Evolutionary conservation across 2,888 invertebrate genomes (phyloP), one percentile per base, ranked within the genome.

Genomic region (Apomyelois bistriatella): DNA sequence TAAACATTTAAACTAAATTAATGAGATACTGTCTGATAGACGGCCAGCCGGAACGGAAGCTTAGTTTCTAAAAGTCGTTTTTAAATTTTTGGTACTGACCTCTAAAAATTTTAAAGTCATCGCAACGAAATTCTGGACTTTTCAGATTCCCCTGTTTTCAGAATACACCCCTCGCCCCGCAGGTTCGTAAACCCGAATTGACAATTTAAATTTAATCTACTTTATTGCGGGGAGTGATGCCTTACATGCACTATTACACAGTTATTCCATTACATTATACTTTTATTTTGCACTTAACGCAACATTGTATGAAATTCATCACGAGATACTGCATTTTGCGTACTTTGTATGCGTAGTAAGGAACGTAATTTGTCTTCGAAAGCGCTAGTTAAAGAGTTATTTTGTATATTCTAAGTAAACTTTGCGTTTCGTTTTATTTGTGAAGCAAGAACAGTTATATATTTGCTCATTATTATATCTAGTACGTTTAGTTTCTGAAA

Each of bases 171-270:
- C 69, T 66, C 53, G 32, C 56, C 56, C 62, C 60, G 16, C 15
- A 4, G 13, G 72, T 67, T 84, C 85, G 82, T 86, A 85, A 85
- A 85, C 76, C 75, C 72, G 79, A 84, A 83, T 84, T 85, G 85
- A 72, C 85, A 85, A 85, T 86, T 85, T 84, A 82, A 83, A 86
- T 86, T 85, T 85, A 85, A 86, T 86, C 83, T 79, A 78, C 80
- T 85, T 85, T 84, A 85, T 78, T 76, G 74, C 62, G 65, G 48
- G 68, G 66, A 68, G 74, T 69, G 72, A 76, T 72, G 72, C 66
- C 22, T 22, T 75, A 72, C 70, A 72, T 76, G 68, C 79, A 78
- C 79, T 80, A 77, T 76, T 72, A 75, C 69, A 67, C 65, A 62
- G 66, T 72, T 70, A 68, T 70, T 65, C 62, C 61, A 72, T 74